Conservation (phyloP, 2,113 vertebrate genomes). For the Camelus dromedarius region DNA sequence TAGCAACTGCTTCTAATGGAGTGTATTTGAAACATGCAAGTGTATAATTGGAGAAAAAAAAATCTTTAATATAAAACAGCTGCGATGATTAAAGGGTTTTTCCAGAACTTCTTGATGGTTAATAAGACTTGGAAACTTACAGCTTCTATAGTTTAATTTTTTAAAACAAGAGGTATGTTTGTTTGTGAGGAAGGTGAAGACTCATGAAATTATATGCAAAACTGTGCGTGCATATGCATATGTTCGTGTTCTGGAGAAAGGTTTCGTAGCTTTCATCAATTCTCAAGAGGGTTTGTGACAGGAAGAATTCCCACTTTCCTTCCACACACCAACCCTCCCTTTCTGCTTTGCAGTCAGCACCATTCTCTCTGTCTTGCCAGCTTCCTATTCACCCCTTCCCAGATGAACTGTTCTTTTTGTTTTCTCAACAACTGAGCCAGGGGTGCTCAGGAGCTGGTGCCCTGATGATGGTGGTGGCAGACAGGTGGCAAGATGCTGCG, state of each 20-base stretch:
- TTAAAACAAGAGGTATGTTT: neutral
- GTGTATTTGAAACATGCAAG: neutral
- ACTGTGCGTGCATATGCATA: neutral
- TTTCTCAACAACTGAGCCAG: neutral
- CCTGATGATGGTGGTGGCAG: neutral
- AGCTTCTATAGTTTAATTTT: neutral
- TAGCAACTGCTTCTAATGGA: conserved; percentile 63
- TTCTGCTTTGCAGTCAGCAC: neutral
- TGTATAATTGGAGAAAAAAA: neutral
- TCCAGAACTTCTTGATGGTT: conserved; percentile 25
- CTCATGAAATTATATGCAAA: conserved; percentile 8
- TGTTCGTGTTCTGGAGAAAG: neutral
- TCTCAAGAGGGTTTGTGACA: neutral
- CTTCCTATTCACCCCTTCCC: neutral
- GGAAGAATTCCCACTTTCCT: neutral
- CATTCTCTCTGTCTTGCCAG: neutral
- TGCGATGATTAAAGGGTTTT: neutral
- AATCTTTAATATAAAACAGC: neutral
- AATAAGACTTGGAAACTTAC: neutral
- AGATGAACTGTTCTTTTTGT: neutral
- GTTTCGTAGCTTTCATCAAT: neutral
- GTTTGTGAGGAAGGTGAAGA: neutral
- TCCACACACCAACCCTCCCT: neutral
- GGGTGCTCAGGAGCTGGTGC: neutral
- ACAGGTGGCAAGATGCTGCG: neutral